Evolutionary conservation across 1,140 invertebrate genomes (phyloP).

Genomic region (Trichoplusia ni): DNA sequence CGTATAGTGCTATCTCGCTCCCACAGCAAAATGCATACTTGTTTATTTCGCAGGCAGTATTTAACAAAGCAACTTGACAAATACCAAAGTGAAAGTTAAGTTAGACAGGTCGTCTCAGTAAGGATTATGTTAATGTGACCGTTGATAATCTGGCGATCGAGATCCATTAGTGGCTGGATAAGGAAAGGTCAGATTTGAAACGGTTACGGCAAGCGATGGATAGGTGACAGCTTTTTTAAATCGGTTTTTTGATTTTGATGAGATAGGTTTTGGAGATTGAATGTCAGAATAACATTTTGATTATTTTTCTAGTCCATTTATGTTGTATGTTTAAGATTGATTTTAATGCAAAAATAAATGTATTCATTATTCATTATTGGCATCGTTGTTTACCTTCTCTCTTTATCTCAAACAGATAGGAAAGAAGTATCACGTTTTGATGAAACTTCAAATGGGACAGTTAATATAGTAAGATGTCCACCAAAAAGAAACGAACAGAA

Average conservation of each 20-base stretch:
- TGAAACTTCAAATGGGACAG: no score
- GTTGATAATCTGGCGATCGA: slow-evolving; percentile 37
- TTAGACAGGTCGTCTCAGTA: slow-evolving; percentile 21
- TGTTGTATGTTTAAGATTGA: no score
- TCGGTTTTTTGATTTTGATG: background rate
- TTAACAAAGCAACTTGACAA: slow-evolving; percentile 19
- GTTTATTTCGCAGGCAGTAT: slow-evolving; percentile 16
- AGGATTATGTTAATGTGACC: slow-evolving; percentile 47
- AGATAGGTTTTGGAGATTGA: background rate
- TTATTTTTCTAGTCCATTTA: no score
- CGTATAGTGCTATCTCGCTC: no score
- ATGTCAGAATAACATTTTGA: no score
- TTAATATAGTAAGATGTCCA: no score
- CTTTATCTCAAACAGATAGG: no score
- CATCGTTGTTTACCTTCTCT: no score
- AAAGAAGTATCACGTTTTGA: no score
- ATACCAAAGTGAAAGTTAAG: slow-evolving; percentile 20
- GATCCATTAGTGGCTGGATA: slow-evolving; percentile 50
- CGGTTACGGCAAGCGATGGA: slow-evolving; percentile 10
- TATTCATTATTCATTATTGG: no score
- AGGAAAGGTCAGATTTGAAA: slow-evolving; percentile 56
- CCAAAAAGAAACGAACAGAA: no score
- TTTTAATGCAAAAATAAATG: no score
- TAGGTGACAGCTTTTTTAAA: background rate
- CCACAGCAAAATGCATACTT: background rate